Evolutionary conservation across 2,888 invertebrate genomes (phyloP).

Genomic region (Spodoptera picta): DNA sequence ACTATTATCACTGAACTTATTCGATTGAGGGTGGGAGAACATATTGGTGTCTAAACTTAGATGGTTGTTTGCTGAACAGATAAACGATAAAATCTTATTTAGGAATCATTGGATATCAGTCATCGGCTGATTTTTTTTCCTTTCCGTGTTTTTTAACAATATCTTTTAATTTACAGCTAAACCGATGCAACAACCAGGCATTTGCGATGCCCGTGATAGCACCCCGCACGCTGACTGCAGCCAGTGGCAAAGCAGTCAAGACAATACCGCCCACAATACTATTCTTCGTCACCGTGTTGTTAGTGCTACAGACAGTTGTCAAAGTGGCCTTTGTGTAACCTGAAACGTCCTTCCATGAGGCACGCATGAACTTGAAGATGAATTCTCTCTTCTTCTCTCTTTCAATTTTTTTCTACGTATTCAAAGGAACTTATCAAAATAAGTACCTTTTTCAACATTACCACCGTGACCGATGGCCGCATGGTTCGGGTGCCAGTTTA

Average conservation of each 20-base stretch:
- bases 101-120: too few relatives aligned
- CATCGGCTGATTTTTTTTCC: too few relatives aligned
- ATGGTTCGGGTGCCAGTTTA: slow-evolving; percentile 23
- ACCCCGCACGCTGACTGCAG: slow-evolving; percentile 51
- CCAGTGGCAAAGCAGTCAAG: slow-evolving; percentile 59
- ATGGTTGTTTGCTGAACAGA: too few relatives aligned
- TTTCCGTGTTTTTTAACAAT: background rate
- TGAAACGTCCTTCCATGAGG: slow-evolving; percentile 21
- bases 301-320: slow-evolving; percentile 80
- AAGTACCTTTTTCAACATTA: background rate
- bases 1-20: too few relatives aligned
- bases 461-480: slow-evolving; percentile 1
- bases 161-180: slow-evolving; percentile 65
- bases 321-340: slow-evolving; percentile 76
- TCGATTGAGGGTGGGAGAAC: too few relatives aligned
- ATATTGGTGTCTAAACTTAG: background rate
- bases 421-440: background rate
- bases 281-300: slow-evolving; percentile 79
- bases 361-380: slow-evolving; percentile 9
- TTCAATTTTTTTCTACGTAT: slow-evolving; percentile 2
- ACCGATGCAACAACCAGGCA: slow-evolving; percentile 82
- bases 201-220: slow-evolving; percentile 72
- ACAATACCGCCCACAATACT: slow-evolving; percentile 71
- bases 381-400: background rate
- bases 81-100: too few relatives aligned